phyloP scores from a whole-genome alignment of 1,140 invertebrate species.

The Zaprionus ghesquierei region DNA sequence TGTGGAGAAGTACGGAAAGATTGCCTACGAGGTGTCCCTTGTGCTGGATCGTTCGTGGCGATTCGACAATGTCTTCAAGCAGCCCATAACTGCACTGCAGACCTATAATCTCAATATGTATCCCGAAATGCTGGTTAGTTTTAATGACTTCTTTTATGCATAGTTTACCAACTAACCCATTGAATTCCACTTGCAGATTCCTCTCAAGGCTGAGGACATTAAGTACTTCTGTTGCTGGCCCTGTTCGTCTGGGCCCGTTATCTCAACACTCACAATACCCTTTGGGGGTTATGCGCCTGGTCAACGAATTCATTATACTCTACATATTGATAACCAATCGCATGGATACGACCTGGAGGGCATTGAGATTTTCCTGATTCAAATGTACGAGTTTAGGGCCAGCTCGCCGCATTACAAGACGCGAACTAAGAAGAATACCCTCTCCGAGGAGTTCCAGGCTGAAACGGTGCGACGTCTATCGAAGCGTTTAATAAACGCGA shows the following conservation, averaged over 20 bases:
- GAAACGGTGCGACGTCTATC: conserved; percentile 61
- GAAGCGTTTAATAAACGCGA: conserved; percentile 61
- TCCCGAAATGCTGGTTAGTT: conserved; percentile 56
- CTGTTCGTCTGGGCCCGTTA: conserved; percentile 66
- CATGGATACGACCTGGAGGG: conserved; percentile 58
- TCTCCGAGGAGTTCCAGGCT: conserved; percentile 26
- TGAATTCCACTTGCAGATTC: conserved; percentile 32
- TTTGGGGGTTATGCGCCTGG: conserved; percentile 77
- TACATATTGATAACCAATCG: conserved; percentile 70
- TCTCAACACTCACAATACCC: conserved; percentile 64
- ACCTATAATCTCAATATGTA: conserved; percentile 88
- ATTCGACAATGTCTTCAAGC: conserved; percentile 87
- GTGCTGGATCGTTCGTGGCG: conserved; percentile 88
- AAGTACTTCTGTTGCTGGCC: conserved; percentile 78
- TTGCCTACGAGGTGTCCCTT: conserved; percentile 87
- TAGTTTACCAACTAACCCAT: not conserved
- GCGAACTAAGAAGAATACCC: conserved; percentile 28
- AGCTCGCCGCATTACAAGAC: conserved; percentile 41
- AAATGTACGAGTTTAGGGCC: conserved; percentile 55
- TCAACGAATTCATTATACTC: conserved; percentile 58
- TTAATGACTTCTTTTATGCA: too few species aligned
- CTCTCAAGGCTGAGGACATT: conserved; percentile 58
- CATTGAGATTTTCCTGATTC: conserved; percentile 35
- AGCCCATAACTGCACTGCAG: conserved; percentile 88
- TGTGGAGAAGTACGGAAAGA: conserved; percentile 87